Evolutionary conservation across 2,113 vertebrate genomes (phyloP).

Genomic region (Ardeotis arabs): DNA sequence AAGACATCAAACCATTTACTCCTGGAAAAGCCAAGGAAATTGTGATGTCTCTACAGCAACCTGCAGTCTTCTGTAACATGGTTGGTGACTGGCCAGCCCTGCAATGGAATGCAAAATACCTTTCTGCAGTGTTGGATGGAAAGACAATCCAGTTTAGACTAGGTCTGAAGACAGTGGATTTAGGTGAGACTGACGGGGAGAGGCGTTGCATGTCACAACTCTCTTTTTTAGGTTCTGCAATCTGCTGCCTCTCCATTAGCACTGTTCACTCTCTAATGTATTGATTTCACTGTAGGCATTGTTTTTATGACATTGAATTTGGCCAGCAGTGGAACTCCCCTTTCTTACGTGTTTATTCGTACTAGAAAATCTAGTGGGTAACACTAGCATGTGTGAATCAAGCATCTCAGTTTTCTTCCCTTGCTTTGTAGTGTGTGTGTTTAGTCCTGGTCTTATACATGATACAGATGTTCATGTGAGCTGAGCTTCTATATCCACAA

Average conservation of each 20-base stretch:
- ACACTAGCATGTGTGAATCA: background rate
- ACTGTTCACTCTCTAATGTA: background rate
- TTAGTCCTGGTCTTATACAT: background rate
- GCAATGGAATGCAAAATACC: constrained; percentile 81
- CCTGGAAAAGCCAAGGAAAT: constrained; percentile 82
- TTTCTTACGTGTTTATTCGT: background rate
- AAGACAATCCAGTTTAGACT: constrained; percentile 85
- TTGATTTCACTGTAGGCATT: background rate
- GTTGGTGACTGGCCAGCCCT: constrained; percentile 85
- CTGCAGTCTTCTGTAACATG: constrained; percentile 89
- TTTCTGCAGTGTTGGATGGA: constrained; percentile 77
- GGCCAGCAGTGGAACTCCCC: background rate
- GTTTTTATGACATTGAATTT: background rate
- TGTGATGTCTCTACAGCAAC: constrained; percentile 82
- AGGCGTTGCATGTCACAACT: background rate
- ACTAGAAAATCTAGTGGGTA: background rate
- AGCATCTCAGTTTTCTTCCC: background rate
- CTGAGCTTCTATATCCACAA: background rate
- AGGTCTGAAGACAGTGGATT: constrained; percentile 73
- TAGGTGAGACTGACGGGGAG: constrained; percentile 73
- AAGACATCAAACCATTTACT: constrained; percentile 83
- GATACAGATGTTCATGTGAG: background rate
- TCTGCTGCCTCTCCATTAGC: background rate
- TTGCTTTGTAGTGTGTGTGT: background rate
- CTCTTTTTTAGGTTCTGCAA: background rate